Percentiles rank a stretch among this genome's conserved stretches.
Conservation (phyloP, 2,888 invertebrate species). For the Aphidoletes aphidimyza region DNA sequence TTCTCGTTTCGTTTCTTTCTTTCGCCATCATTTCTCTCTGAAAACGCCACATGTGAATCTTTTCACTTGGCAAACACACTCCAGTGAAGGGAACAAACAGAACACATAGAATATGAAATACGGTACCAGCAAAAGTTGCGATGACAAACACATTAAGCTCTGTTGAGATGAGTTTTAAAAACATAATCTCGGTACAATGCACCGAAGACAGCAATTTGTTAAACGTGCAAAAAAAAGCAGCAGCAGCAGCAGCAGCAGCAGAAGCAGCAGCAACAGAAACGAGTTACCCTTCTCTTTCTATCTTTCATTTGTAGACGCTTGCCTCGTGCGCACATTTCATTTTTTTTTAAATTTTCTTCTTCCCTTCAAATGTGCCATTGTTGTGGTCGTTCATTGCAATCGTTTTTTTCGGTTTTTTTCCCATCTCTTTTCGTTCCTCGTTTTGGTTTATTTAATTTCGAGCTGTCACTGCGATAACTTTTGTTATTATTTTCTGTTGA, state of each 20-base stretch:
- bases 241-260: neutral
- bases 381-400: neutral
- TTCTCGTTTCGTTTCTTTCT: neutral
- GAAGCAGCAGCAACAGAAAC: neutral
- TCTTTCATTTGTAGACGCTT: neutral
- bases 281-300: conserved; percentile 3
- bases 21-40: neutral
- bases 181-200: conserved; percentile 26
- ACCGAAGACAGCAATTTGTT: conserved; percentile 20
- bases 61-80: conserved; percentile 14
- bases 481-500: conserved; percentile 36
- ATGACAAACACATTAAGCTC: conserved; percentile 36
- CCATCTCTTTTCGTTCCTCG: neutral
- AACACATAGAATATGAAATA: conserved; percentile 7
- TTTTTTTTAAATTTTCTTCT: too few relatives aligned
- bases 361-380: neutral
- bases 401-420: neutral
- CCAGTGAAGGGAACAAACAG: neutral
- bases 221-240: neutral
- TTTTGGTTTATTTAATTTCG: conserved; percentile 26
- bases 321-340: too few relatives aligned
- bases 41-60: neutral
- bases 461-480: conserved; percentile 3
- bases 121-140: neutral
- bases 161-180: conserved; percentile 36